Evolutionary conservation across 2,888 invertebrate genomes (phyloP), one percentile per base, ranked within the genome.

Genomic region (Synergus itoensis): DNA sequence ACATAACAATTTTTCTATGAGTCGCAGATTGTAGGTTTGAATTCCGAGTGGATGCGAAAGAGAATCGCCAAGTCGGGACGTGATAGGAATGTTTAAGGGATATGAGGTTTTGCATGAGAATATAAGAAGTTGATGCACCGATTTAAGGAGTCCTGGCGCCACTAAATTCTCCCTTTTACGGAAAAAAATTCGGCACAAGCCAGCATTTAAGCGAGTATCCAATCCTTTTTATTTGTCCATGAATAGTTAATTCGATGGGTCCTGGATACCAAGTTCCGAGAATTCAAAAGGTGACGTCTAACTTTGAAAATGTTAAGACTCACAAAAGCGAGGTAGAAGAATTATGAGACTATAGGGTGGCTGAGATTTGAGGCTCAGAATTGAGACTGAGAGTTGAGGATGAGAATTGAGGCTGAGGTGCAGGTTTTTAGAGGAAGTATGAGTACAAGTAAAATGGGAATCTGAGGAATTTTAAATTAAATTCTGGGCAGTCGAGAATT

Each of bases 381-480:
- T 83, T 76, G 62, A 63, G 78, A 53, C 11, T 75, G 79, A 80
- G 81, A 81, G 78, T 83, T 76, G 62, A 60, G 77, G 69, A 63
- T 78, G 79, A 80, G 81, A 81, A 79, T 83, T 76, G 62, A 63
- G 76, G 69, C 65, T 78, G 79, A 79, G 79, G 80, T 80, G 78
- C 80, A 81, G 81, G 76, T 76, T 79, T 14, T 62, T 14, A 28
- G 28, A 12, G 79, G 77, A 83, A 88, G 28, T 62, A 79, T 77
- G 82, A 88, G 81, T 88, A 87, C 87, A 87, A 87, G 88, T 86
- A 86, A 86, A 87, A 79, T 79, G 83, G 83, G 88, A 88, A 89
- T 88, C 83, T 85, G 78, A 86, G 88, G 90, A 91, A 89, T 91
- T 88, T 88, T 83, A 87, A 90, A 89, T 89, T 86, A 86, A 87